Percentiles rank a stretch among this genome's conserved stretches.
These are phyloP conservation scores for Cnemophilus loriae DNA, from an alignment of 2,113 vertebrate genomes.

Conservation along the genomic window DNA sequence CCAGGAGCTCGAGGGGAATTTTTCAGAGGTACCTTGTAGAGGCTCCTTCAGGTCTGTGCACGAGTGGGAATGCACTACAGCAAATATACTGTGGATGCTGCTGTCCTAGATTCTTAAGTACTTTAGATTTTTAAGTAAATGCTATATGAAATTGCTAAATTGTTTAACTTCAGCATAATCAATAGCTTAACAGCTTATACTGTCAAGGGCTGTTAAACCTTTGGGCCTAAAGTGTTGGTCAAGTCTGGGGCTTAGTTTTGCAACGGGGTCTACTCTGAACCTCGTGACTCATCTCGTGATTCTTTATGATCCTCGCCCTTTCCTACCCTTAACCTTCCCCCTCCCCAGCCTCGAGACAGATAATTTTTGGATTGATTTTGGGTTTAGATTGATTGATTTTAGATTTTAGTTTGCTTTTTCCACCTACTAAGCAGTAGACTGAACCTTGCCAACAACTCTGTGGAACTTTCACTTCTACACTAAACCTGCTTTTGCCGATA, in stretches of 20 bases:
- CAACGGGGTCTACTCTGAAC: not conserved
- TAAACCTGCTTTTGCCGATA: not conserved
- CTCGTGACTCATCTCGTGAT: not conserved
- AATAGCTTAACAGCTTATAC: not conserved
- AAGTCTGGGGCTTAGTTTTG: not conserved
- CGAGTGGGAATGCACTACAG: not conserved
- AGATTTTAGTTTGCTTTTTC: not conserved
- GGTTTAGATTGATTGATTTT: not conserved
- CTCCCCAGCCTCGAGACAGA: not conserved
- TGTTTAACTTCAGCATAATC: not conserved
- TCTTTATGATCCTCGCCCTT: not conserved
- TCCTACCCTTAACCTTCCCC: not conserved
- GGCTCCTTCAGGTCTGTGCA: not conserved
- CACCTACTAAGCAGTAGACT: not conserved
- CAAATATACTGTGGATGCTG: rapidly evolving
- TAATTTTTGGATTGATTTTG: not conserved
- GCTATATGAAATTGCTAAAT: not conserved
- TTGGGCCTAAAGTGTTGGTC: not conserved
- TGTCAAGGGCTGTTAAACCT: not conserved
- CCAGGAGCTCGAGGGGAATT: not conserved
- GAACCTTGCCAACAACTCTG: not conserved
- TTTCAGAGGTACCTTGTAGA: not conserved
- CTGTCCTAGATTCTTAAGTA: not conserved
- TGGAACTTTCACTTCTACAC: not conserved
- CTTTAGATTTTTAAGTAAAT: not conserved